These are phyloP conservation scores for Peromyscus polionotus DNA, from an alignment of 2,113 vertebrate species.

Conservation along the genomic window DNA sequence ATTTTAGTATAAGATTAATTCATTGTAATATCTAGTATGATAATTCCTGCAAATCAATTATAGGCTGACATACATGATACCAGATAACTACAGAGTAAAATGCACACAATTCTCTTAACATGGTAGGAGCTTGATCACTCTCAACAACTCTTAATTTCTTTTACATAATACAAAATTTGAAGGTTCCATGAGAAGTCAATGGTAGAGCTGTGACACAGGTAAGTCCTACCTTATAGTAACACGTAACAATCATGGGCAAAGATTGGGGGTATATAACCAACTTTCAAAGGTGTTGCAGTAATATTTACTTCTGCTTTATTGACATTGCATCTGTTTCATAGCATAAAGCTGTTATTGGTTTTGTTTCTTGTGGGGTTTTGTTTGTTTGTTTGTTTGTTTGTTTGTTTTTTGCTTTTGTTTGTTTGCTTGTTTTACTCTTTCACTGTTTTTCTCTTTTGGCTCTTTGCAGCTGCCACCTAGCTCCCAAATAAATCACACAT, in stretches of 20 bases:
- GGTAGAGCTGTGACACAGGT: background rate
- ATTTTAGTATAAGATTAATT: constrained; percentile 12
- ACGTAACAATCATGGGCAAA: background rate
- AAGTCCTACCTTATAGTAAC: background rate
- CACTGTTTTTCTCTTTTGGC: no score
- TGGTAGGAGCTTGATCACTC: background rate
- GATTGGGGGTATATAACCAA: background rate
- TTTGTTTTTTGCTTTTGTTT: no score
- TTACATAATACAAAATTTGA: background rate
- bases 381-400: no score
- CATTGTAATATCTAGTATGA: background rate
- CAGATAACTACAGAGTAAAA: background rate
- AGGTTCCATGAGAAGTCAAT: background rate
- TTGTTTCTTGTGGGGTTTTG: no score
- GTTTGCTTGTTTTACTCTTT: no score
- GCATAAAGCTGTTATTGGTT: background rate
- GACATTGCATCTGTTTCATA: background rate
- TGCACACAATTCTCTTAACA: background rate
- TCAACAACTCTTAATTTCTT: constrained; percentile 22
- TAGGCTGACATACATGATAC: background rate
- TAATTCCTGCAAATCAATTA: background rate
- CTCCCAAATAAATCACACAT: no score
- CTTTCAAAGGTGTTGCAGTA: background rate
- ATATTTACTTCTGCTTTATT: constrained; percentile 14
- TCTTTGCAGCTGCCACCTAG: no score